A percentile compares a stretch with the other conserved stretches of the same genome.
Evolutionary conservation across 2,888 invertebrate genomes (phyloP).

Genomic region (Apomyelois bistriatella): DNA sequence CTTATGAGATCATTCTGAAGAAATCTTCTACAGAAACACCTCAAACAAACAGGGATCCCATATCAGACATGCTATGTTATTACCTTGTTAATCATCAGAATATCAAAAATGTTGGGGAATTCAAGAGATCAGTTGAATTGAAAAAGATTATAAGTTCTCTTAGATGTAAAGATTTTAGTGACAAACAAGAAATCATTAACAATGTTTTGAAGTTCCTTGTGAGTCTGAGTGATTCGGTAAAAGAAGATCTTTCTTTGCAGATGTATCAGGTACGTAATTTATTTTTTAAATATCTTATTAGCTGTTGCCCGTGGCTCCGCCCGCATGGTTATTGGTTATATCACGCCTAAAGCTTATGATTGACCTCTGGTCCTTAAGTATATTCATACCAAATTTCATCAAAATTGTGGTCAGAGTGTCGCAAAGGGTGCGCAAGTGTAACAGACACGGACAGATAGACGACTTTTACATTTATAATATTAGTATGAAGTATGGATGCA

Average conservation of each 20-base stretch:
- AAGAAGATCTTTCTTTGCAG: conserved; percentile 49
- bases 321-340: no score
- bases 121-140: conserved; percentile 50
- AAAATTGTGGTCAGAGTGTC: no score
- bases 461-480: no score
- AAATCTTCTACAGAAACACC: conserved; percentile 46
- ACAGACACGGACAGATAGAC: no score
- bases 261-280: conserved; percentile 42
- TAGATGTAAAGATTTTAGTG: conserved; percentile 45
- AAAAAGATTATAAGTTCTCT: conserved; percentile 52
- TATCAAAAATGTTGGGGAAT: conserved; percentile 61
- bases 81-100: conserved; percentile 53
- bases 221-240: conserved; percentile 48
- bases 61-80: conserved; percentile 55
- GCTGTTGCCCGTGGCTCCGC: no score
- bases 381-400: no score
- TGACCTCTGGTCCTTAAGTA: no score
- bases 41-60: conserved; percentile 44
- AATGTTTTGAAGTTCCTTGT: conserved; percentile 52
- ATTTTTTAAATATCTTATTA: no score
- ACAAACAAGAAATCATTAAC: conserved; percentile 43
- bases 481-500: no score
- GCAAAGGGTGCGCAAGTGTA: no score
- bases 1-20: conserved; percentile 67
- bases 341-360: no score